These are phyloP conservation scores for Orbicella faveolata DNA, from an alignment of 64 coral and sea anemone genomes.

Conservation along the genomic window DNA sequence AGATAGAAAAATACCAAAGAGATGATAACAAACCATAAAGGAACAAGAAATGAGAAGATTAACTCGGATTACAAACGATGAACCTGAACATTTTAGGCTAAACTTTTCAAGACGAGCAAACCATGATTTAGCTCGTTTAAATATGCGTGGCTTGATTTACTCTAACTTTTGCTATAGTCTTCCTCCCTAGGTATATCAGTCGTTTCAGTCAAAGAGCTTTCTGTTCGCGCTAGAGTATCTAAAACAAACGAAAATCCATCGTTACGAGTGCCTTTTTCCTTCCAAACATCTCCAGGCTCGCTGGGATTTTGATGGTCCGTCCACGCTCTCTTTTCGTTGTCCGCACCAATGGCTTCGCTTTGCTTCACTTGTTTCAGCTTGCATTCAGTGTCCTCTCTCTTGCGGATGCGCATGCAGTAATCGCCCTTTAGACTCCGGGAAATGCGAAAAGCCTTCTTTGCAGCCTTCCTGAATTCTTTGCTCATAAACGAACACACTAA, in stretches of 20 bases:
- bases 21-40: too few relatives aligned
- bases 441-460: constrained; percentile 19
- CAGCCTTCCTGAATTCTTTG: constrained; percentile 50
- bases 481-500: constrained; percentile 37
- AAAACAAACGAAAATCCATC: background rate
- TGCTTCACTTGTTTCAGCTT: background rate
- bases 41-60: too few relatives aligned
- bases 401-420: background rate
- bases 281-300: background rate
- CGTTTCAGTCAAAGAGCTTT: background rate
- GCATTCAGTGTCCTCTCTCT: background rate
- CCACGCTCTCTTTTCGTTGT: background rate
- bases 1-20: too few relatives aligned
- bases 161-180: too few relatives aligned
- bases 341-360: background rate
- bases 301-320: background rate
- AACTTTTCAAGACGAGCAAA: too few relatives aligned
- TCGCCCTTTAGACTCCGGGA: background rate
- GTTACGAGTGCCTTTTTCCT: background rate
- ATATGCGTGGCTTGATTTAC: too few relatives aligned
- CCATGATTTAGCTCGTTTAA: too few relatives aligned
- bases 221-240: background rate
- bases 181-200: background rate
- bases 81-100: too few relatives aligned
- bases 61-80: too few relatives aligned